Conservation (phyloP, 37 sponge, comb jelly and placozoan genomes). For the Axinella damicornis region DNA sequence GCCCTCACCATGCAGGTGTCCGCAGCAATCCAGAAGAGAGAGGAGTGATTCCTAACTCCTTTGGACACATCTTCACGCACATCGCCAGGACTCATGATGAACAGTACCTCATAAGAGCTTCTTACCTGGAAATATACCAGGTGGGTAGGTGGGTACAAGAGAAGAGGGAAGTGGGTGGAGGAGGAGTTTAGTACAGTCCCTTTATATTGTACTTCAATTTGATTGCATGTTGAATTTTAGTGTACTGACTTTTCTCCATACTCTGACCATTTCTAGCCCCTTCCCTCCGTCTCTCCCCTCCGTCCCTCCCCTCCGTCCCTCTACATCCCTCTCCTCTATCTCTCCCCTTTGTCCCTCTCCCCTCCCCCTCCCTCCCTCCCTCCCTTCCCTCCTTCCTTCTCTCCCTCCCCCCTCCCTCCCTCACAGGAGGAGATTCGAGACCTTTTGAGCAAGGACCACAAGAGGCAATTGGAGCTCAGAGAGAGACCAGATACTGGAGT, state of each 20-base stretch:
- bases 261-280: too few species aligned
- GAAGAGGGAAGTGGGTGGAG: too few species aligned
- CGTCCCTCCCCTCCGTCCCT: not conserved
- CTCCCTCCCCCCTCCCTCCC: not conserved
- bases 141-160: too few species aligned
- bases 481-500: slow-evolving; percentile 97
- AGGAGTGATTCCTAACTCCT: slow-evolving; percentile 97
- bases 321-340: too few species aligned
- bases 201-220: too few species aligned
- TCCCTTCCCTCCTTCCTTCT: not conserved
- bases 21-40: slow-evolving; percentile 67
- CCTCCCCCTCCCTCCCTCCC: too few species aligned
- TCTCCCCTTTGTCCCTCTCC: too few species aligned
- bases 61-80: slow-evolving; percentile 96
- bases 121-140: slow-evolving; percentile 99
- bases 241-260: too few species aligned
- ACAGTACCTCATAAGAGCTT: slow-evolving; percentile 94
- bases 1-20: slow-evolving; percentile 35
- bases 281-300: not conserved
- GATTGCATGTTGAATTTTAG: too few species aligned
- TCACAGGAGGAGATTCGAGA: slow-evolving; percentile 92
- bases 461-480: slow-evolving; percentile 86
- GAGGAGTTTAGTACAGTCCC: too few species aligned
- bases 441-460: slow-evolving; percentile 94
- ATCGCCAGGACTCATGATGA: slow-evolving; percentile 85